A percentile compares a stretch with the other conserved stretches of the same genome.
Evolutionary conservation across 2,113 vertebrate genomes (phyloP).

Genomic region (Myocastor coypus): DNA sequence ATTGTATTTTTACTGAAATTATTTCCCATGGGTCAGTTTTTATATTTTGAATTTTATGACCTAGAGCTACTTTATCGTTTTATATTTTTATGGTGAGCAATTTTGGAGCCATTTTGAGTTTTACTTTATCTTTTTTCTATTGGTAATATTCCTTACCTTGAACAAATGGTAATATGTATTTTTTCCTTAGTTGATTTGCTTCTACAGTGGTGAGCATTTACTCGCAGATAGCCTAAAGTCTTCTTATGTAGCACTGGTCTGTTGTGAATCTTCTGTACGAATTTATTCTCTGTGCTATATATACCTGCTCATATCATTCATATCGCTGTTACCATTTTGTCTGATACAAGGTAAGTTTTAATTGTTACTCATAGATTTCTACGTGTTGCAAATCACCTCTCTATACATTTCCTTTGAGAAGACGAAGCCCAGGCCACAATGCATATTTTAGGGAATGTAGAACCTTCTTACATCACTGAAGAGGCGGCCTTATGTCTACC

Average conservation of each 20-base stretch:
- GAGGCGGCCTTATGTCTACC: neutral
- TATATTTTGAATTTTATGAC: slow-evolving; percentile 38
- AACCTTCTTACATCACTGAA: neutral
- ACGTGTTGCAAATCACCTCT: neutral
- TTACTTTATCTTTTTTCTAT: neutral
- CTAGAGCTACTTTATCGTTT: neutral
- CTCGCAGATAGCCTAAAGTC: neutral
- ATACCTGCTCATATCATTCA: neutral
- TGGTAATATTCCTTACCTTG: neutral
- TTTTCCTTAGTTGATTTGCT: slow-evolving; percentile 16
- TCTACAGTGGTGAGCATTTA: neutral
- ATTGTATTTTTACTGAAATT: slow-evolving; percentile 6
- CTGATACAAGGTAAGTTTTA: neutral
- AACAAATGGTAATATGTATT: slow-evolving; percentile 27
- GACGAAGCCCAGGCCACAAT: neutral
- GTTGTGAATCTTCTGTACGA: neutral
- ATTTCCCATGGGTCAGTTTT: neutral
- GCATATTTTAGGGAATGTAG: neutral
- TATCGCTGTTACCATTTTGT: neutral
- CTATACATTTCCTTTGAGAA: neutral
- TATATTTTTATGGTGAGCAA: slow-evolving; percentile 4
- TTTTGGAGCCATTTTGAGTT: neutral
- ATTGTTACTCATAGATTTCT: slow-evolving; percentile 21
- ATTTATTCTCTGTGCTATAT: neutral
- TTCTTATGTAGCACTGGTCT: neutral